Evolutionary conservation across 2,113 vertebrate genomes (phyloP), one percentile per base, ranked within the genome.

Genomic region (Dipodomys merriami): DNA sequence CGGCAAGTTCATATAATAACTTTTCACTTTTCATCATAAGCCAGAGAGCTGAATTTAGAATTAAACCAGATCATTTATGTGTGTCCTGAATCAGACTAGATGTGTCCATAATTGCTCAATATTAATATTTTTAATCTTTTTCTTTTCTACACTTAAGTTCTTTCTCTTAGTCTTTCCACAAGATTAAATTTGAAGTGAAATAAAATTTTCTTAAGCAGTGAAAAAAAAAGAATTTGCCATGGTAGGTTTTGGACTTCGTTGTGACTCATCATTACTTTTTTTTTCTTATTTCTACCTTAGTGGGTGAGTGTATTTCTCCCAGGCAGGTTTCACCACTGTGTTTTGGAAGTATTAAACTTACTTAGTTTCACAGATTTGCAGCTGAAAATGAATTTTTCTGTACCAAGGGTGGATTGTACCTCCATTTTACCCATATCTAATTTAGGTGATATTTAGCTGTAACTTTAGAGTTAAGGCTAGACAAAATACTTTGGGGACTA

Each of bases 1-100:
- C 97, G 97, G 97, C 95, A 97, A 98, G 97, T 97, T 97, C 97
- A 96, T 97, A 97, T 98, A 98, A 98, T 98, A 98, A 97, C 98
- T 96, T 97, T 98, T 98, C 97, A 96, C 97, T 98, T 98, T 97
- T 97, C 97, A 95, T 76, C 97, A 93, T 90, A 97, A 97, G 96
- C 82, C 95, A 98, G 90, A 87, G 94, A 97, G 96, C 96, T 96
- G 97, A 97, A 97, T 97, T 97, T 96, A 97, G 95, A 98, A 96
- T 97, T 93, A 97, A 97, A 97, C 97, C 97, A 97, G 93, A 97
- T 96, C 91, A 92, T 96, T 97, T 98, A 93, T 98, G 97, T 98
- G 87, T 98, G 62, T 97, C 96, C 96, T 83, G 80, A 77, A 91
- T 35, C 93, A 96, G 94, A 30, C 57, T 82, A 88, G 62, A 96